A percentile compares a stretch with the other conserved stretches of the same genome.
phyloP scores from a whole-genome alignment of 1,140 invertebrate genomes.

The Sesamia nonagrioides region DNA sequence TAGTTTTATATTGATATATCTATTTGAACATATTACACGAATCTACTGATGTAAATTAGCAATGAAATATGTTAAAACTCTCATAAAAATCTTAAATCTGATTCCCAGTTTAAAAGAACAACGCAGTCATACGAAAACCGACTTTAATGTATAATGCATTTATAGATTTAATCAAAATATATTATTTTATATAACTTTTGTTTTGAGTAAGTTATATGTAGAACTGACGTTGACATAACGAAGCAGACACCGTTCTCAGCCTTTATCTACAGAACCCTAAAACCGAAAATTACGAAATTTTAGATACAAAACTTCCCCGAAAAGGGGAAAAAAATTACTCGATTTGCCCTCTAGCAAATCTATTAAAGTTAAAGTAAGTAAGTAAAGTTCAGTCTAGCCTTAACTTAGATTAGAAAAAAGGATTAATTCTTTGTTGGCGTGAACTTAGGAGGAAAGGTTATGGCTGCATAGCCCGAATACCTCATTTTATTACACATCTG shows the following conservation, averaged over 20 bases:
- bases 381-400: background rate
- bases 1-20: too few relatives aligned
- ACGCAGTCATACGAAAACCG: too few relatives aligned
- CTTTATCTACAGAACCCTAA: background rate
- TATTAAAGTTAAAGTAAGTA: constrained; percentile 12
- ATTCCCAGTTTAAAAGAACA: too few relatives aligned
- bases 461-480: constrained; percentile 65
- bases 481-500: constrained; percentile 65
- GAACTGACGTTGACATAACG: background rate
- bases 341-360: background rate
- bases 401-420: constrained; percentile 42
- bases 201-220: too few relatives aligned
- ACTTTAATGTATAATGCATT: too few relatives aligned
- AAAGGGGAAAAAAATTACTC: constrained; percentile 9
- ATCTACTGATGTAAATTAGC: too few relatives aligned
- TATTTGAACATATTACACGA: too few relatives aligned
- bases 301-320: background rate
- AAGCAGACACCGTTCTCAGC: background rate
- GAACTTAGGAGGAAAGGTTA: constrained; percentile 52
- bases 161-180: too few relatives aligned
- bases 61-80: too few relatives aligned
- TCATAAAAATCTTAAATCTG: too few relatives aligned
- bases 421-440: constrained; percentile 49
- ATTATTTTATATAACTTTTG: too few relatives aligned
- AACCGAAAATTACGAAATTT: background rate